A percentile compares a stretch with the other conserved stretches of the same genome.
Evolutionary conservation across 2,113 vertebrate genomes (phyloP).

Genomic region (Istiophorus platypterus): DNA sequence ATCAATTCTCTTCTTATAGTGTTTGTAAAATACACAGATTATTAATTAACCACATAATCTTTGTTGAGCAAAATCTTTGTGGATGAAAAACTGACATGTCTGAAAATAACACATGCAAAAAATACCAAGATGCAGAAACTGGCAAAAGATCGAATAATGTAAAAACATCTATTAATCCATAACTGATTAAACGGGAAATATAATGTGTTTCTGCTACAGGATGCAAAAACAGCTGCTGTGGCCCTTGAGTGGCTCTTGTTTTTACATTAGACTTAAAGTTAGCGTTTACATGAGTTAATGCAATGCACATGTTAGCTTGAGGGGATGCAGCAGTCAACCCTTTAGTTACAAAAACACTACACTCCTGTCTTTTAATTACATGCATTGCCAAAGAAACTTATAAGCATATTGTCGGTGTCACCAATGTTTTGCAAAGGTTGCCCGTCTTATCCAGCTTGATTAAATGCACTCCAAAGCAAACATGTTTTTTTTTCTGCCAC

Average conservation of each 20-base stretch:
- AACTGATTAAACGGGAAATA: not conserved
- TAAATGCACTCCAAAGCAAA: not conserved
- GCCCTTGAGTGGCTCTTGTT: not conserved
- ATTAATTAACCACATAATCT: not conserved
- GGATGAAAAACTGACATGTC: not conserved
- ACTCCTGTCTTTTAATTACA: conserved; percentile 4
- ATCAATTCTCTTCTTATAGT: not conserved
- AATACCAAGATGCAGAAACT: not conserved
- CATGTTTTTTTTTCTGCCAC: not conserved
- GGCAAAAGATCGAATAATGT: not conserved
- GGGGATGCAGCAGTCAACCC: not conserved
- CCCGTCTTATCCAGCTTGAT: not conserved
- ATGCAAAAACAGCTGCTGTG: conserved; percentile 6
- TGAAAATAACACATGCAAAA: not conserved
- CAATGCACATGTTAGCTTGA: conserved; percentile 7
- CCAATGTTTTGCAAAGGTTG: not conserved
- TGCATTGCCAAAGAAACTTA: not conserved
- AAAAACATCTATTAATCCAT: not conserved
- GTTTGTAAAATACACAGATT: not conserved
- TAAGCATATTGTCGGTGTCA: not conserved
- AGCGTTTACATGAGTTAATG: conserved; percentile 1
- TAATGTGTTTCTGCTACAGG: conserved; percentile 12
- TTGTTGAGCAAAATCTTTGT: not conserved
- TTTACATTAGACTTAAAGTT: conserved; percentile 34
- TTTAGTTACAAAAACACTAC: conserved; percentile 12